Base-by-base conservation (phyloP, 2,113 vertebrate genomes). In the Strix aluco region DNA sequence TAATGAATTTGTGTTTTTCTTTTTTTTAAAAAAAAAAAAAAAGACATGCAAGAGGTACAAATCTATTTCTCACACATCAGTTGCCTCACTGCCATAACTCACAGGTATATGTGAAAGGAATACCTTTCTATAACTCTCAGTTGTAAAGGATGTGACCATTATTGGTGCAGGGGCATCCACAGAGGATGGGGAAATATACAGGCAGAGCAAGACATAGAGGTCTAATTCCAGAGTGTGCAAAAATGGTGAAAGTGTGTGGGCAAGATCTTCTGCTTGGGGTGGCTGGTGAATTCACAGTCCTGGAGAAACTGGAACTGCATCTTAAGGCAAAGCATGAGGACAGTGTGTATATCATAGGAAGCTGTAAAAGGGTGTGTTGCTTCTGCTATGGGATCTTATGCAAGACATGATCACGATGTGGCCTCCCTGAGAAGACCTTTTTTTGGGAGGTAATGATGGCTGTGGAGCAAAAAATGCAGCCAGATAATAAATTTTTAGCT, bases 371-470 rank as follows among this genome's bases (percentile, higher is more conserved):
- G 11, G 8, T 46, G 10, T 55, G 58, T 70, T 66, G 4, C 22
- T 62, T 82, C 42, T 67, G 40, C 54, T 73, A 5, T 14, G 8
- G 26, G 42, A 19, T 29, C 38, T 17, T 22, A 44, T 6, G 11
- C 49, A 79, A 59, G 12, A 29, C 57, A 75, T 30, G 21, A 30
- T 42, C 9, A 2, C 23, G 32, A 23, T 55, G 32, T 18, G 34
- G 11, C 44, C 21, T 65, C 29, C 9, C 52, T 36, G 25, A 66
- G 40, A 40, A 12, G 6, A 14, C 29, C 21, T 27, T 58, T 22
- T 66, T 5, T 9, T 6, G 9, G 3, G 29, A 79, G 15, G 6
- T 9, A 46, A 9, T 23, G 4, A 62, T 27, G 26, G 3, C 1
- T 29, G 6, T 29, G 23, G 36, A 57, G 36, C 3, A 87, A 83